Evolutionary conservation across 2,888 invertebrate species (phyloP).

Genomic region (Salpingus planirostris): DNA sequence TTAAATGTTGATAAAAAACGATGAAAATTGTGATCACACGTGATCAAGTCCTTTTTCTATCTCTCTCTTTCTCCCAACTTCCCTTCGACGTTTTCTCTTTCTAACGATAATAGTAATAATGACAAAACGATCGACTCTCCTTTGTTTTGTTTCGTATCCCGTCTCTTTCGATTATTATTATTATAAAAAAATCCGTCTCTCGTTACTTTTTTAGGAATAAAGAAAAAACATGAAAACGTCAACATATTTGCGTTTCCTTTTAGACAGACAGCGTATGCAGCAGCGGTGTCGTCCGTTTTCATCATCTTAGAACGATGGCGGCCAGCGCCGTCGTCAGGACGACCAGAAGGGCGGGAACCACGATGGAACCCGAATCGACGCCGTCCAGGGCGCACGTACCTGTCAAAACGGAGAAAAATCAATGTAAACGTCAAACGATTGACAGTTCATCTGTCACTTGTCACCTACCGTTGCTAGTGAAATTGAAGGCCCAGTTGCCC

Average conservation of each 20-base stretch:
- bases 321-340: constrained; percentile 21
- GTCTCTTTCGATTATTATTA: no score
- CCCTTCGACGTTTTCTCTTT: no score
- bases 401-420: constrained; percentile 10
- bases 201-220: no score
- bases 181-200: no score
- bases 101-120: no score
- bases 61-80: no score
- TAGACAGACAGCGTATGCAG: constrained; percentile 29
- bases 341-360: constrained; percentile 24
- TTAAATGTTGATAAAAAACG: no score
- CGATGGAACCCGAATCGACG: constrained; percentile 20
- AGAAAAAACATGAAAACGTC: constrained; percentile 19
- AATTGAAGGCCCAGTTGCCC: constrained; percentile 56
- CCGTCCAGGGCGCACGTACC: constrained; percentile 29
- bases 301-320: constrained; percentile 31
- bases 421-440: neutral
- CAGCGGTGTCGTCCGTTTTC: constrained; percentile 25
- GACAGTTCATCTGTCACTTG: neutral
- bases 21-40: no score
- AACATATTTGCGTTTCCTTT: constrained; percentile 16
- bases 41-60: no score
- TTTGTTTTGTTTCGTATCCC: no score
- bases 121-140: no score
- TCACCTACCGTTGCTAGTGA: constrained; percentile 56